Conservation (phyloP, 2,888 invertebrate species). For the Tridacna gigas region DNA sequence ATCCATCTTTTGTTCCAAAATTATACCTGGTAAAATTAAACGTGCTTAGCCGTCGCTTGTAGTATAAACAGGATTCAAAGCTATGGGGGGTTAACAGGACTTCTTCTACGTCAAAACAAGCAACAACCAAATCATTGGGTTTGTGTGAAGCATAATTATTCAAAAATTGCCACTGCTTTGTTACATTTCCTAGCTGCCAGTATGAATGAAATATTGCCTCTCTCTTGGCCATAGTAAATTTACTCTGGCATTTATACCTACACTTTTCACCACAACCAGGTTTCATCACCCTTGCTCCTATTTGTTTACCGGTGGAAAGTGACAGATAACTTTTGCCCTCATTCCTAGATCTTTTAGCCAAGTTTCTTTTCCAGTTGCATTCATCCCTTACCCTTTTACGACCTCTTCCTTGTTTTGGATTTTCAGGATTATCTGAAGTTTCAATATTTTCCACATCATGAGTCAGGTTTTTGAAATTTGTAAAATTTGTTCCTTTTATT, state of each 20-base stretch:
- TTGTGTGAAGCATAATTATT: constrained; percentile 20
- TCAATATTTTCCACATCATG: too few species aligned
- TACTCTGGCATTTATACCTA: constrained; percentile 12
- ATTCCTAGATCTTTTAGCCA: constrained; percentile 10
- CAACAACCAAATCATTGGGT: constrained; percentile 16
- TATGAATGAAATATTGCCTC: constrained; percentile 28
- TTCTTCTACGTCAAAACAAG: constrained; percentile 52
- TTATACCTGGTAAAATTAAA: constrained; percentile 51
- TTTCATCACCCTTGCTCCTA: background rate
- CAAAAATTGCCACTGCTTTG: constrained; percentile 36
- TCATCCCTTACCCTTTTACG: constrained; percentile 16
- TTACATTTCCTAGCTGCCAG: constrained; percentile 26
- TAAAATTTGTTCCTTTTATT: background rate
- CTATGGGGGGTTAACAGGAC: constrained; percentile 41
- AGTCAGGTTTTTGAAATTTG: too few species aligned
- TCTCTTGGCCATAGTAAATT: background rate
- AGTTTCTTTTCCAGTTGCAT: constrained; percentile 2
- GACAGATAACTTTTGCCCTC: background rate
- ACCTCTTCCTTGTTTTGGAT: background rate
- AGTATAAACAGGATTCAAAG: constrained; percentile 35
- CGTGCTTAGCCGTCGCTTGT: constrained; percentile 46
- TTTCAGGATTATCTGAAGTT: too few species aligned
- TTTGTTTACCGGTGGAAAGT: background rate
- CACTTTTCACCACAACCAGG: constrained; percentile 2
- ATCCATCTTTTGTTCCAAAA: constrained; percentile 26